phyloP scores from a whole-genome alignment of 2,797 vertebrate genomes.

The Erethizon dorsatum region DNA sequence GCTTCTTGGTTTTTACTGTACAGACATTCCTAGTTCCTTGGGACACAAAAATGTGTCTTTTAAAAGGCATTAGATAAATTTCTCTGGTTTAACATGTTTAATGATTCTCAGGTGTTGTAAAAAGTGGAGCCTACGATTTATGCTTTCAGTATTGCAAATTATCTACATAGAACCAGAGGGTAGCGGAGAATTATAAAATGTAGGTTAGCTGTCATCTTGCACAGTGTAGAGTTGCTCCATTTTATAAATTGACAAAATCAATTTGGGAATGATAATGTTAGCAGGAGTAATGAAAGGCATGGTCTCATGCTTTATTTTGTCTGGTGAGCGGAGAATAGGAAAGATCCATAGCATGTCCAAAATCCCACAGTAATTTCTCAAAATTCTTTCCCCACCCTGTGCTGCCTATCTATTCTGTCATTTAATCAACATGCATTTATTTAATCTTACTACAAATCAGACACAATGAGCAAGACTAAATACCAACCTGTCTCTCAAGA shows the following conservation, averaged over 20 bases:
- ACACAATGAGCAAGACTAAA: neutral
- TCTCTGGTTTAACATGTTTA: conserved; percentile 85
- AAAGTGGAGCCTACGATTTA: conserved; percentile 69
- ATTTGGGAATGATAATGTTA: conserved; percentile 54
- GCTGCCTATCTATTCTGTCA: neutral
- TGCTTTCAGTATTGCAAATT: neutral
- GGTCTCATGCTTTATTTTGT: neutral
- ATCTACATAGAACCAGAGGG: neutral
- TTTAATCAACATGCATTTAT: neutral
- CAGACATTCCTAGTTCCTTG: conserved; percentile 64
- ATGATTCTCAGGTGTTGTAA: conserved; percentile 80
- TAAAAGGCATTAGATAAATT: conserved; percentile 81
- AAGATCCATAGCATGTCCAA: neutral
- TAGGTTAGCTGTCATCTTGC: neutral
- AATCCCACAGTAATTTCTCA: neutral
- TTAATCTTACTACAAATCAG: neutral
- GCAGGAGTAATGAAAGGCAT: neutral
- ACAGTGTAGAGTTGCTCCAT: conserved; percentile 40
- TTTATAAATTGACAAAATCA: conserved; percentile 66
- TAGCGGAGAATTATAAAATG: conserved; percentile 30
- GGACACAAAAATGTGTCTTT: conserved; percentile 80
- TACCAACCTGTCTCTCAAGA: neutral
- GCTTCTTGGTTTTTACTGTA: conserved; percentile 85
- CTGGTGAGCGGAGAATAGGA: neutral
- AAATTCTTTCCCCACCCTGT: neutral